A percentile compares a stretch with the other conserved stretches of the same genome.
Conservation (phyloP, 2,888 invertebrate genomes). For the Chymomyza fuscimana region DNA sequence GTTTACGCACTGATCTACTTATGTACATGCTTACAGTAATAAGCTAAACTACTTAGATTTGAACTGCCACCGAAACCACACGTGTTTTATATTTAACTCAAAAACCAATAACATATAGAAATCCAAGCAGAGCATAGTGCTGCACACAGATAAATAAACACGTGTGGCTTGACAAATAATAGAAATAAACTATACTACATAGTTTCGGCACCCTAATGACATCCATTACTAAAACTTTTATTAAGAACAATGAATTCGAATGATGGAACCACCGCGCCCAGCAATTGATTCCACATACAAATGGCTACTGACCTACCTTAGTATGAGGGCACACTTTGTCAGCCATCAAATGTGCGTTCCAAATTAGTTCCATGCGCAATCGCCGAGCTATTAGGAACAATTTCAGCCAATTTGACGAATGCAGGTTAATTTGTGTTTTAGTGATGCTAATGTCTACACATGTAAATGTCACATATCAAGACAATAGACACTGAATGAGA, state of each 20-base stretch:
- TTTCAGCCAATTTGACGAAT: slow-evolving; percentile 26
- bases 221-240: neutral
- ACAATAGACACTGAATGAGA: neutral
- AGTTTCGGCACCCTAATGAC: neutral
- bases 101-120: too few relatives aligned
- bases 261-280: neutral
- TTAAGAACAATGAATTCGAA: neutral
- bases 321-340: neutral
- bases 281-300: neutral
- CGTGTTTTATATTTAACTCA: too few relatives aligned
- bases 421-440: slow-evolving; percentile 34
- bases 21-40: too few relatives aligned
- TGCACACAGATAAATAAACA: neutral
- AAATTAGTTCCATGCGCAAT: neutral
- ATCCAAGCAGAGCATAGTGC: neutral
- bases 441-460: slow-evolving; percentile 33
- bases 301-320: neutral
- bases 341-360: neutral
- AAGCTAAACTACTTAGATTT: too few relatives aligned
- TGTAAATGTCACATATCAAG: slow-evolving; percentile 37
- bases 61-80: too few relatives aligned
- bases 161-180: neutral
- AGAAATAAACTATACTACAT: neutral
- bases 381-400: slow-evolving; percentile 13
- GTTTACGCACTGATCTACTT: too few relatives aligned